Percentiles rank a stretch among this genome's conserved stretches.
Conservation (phyloP, 2,888 invertebrate genomes). For the Gonocerus acuteangulatus region DNA sequence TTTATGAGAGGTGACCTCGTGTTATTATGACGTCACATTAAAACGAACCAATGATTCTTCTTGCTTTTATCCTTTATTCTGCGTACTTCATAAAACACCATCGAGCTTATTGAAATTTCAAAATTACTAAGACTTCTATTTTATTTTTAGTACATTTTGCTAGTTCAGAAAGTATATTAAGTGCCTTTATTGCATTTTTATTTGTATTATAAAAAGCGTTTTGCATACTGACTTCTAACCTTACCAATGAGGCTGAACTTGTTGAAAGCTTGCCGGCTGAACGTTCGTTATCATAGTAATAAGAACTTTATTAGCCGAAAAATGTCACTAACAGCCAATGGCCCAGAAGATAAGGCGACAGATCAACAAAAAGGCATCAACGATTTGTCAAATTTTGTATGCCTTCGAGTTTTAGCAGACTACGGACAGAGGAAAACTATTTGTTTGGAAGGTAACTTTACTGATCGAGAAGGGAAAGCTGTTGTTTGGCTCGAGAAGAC, state of each 20-base stretch:
- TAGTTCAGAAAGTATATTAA: too few relatives aligned
- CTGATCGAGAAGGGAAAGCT: constrained; percentile 51
- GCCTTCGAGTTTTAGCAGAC: constrained; percentile 60
- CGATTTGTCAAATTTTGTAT: constrained; percentile 58
- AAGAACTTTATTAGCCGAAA: background rate
- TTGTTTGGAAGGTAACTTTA: constrained; percentile 61
- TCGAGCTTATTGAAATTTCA: too few relatives aligned
- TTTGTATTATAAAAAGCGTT: too few relatives aligned
- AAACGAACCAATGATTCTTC: too few relatives aligned
- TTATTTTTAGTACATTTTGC: too few relatives aligned
- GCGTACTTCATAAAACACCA: too few relatives aligned
- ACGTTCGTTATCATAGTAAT: background rate
- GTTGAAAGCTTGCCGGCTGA: background rate
- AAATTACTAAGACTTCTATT: too few relatives aligned
- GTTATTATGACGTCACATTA: too few relatives aligned
- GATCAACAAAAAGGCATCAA: constrained; percentile 24
- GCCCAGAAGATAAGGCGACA: background rate
- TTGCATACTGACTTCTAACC: too few relatives aligned
- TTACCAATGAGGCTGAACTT: background rate
- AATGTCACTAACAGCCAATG: background rate
- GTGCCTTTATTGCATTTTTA: too few relatives aligned
- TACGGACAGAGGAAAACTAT: constrained; percentile 65
- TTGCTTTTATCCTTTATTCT: too few relatives aligned
- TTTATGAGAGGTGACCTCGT: too few relatives aligned
- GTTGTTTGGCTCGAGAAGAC: constrained; percentile 74